Evolutionary conservation across 2,113 vertebrate genomes (phyloP).

Genomic region (Oryzias javanicus): DNA sequence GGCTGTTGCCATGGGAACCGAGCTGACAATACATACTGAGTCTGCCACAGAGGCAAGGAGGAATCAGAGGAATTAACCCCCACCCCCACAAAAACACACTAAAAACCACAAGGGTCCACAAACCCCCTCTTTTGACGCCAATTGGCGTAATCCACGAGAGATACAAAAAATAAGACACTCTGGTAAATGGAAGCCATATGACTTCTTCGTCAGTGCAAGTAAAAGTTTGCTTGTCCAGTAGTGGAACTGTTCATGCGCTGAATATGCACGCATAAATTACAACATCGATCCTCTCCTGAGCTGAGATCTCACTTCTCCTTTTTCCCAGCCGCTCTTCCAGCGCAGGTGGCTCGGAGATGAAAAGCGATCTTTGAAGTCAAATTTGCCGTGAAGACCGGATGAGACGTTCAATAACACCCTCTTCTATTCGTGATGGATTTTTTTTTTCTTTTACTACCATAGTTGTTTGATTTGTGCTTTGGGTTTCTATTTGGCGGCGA

Average conservation of each 20-base stretch:
- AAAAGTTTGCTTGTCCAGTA: conserved; percentile 32
- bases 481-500: not conserved
- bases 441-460: not conserved
- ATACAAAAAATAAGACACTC: conserved; percentile 39
- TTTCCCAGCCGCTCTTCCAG: too few species aligned
- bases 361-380: too few species aligned
- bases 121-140: conserved; percentile 54
- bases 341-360: too few species aligned
- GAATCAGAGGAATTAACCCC: conserved; percentile 57
- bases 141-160: conserved; percentile 17
- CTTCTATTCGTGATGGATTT: too few species aligned
- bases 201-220: conserved; percentile 45
- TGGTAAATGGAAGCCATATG: conserved; percentile 64
- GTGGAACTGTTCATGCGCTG: conserved; percentile 18
- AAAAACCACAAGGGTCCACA: conserved; percentile 54
- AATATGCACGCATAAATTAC: too few species aligned
- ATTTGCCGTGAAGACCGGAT: not conserved
- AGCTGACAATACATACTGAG: conserved; percentile 59
- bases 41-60: conserved; percentile 58
- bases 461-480: not conserved
- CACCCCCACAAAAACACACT: conserved; percentile 23
- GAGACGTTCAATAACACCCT: not conserved
- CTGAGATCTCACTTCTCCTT: too few species aligned
- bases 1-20: conserved; percentile 64
- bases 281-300: too few species aligned